Conservation (phyloP, 2,888 invertebrate genomes). For the Unio delphinus region DNA sequence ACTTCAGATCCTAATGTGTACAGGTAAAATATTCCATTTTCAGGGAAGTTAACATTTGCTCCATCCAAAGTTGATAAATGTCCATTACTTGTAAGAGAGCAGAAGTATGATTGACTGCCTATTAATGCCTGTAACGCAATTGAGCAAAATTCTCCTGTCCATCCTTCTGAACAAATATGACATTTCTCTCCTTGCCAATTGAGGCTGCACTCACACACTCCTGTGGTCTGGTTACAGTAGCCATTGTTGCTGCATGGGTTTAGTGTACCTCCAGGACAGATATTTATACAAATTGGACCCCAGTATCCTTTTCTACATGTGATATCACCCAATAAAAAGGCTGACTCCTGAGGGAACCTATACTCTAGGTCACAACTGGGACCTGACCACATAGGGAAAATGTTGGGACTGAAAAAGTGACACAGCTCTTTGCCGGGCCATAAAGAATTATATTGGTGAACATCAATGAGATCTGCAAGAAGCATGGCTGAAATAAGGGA, state of each 20-base stretch:
- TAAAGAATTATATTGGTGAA: not conserved
- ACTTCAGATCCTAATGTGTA: conserved; percentile 5
- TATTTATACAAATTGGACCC: conserved; percentile 33
- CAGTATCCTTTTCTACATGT: conserved; percentile 44
- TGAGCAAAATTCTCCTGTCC: conserved; percentile 43
- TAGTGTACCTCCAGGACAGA: conserved; percentile 43
- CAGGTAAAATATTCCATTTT: conserved; percentile 14
- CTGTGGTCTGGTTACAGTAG: conserved; percentile 31
- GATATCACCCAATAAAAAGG: conserved; percentile 10
- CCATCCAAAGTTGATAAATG: conserved; percentile 49
- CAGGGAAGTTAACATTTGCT: conserved; percentile 27
- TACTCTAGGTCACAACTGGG: conserved; percentile 18
- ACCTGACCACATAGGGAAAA: conserved; percentile 29
- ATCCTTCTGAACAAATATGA: conserved; percentile 32
- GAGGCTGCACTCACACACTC: conserved; percentile 40
- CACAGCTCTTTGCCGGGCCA: conserved; percentile 39
- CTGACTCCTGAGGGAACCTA: not conserved
- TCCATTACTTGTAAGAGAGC: conserved; percentile 35
- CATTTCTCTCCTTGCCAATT: conserved; percentile 42
- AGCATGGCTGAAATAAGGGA: conserved; percentile 15
- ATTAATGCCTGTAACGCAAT: conserved; percentile 15
- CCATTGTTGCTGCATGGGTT: conserved; percentile 44
- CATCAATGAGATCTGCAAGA: conserved; percentile 24
- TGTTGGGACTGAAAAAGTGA: conserved; percentile 2
- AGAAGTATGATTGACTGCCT: not conserved